Evolutionary conservation across 2,797 vertebrate genomes (phyloP).

Genomic region (Ptychobarbus kaznakovi): DNA sequence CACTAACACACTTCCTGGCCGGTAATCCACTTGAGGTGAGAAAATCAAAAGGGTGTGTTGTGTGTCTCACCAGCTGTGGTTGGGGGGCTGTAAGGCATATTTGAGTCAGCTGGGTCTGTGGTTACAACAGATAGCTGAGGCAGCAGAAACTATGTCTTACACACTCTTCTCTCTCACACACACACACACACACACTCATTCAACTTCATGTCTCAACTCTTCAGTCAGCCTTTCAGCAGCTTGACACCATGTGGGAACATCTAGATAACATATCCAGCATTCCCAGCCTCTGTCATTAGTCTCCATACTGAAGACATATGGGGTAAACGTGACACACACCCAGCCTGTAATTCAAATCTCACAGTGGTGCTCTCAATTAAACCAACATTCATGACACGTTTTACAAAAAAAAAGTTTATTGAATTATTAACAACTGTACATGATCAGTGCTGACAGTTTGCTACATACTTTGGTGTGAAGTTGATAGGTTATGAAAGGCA

Average conservation of each 20-base stretch:
- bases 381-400: conserved; percentile 42
- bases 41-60: conserved; percentile 62
- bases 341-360: background rate
- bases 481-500: conserved; percentile 68
- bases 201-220: conserved; percentile 67
- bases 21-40: conserved; percentile 27
- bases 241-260: conserved; percentile 53
- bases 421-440: conserved; percentile 87
- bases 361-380: background rate
- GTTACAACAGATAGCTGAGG: conserved; percentile 50
- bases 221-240: conserved; percentile 72
- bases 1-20: conserved; percentile 23
- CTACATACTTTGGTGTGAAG: conserved; percentile 87
- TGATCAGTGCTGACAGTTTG: conserved; percentile 84
- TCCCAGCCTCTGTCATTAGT: conserved; percentile 64
- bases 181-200: conserved; percentile 47
- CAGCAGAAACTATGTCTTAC: conserved; percentile 47
- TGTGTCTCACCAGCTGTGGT: conserved; percentile 60
- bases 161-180: background rate
- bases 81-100: conserved; percentile 43
- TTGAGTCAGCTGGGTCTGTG: conserved; percentile 64
- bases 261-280: conserved; percentile 59
- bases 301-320: conserved; percentile 2
- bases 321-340: background rate
- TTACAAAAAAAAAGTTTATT: conserved; percentile 80